Conservation (phyloP, 2,888 invertebrate species). For the Criorhina ranunculi region DNA sequence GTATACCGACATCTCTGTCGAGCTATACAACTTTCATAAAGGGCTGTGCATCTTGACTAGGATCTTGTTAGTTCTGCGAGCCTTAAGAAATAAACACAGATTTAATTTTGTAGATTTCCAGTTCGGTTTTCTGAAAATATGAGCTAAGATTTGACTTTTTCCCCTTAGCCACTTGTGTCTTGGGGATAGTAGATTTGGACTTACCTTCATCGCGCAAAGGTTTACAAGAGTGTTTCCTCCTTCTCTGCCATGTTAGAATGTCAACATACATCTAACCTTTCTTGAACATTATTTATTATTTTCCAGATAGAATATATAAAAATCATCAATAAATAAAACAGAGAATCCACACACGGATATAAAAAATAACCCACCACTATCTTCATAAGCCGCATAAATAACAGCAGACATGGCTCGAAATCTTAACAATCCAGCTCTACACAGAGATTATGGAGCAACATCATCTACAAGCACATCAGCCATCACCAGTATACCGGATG, state of each 20-base stretch:
- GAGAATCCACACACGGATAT: constrained; percentile 14
- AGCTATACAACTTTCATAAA: too few relatives aligned
- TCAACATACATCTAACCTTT: neutral
- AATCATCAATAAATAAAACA: constrained; percentile 4
- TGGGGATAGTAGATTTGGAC: too few relatives aligned
- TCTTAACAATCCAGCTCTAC: constrained; percentile 80
- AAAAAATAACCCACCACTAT: constrained; percentile 21
- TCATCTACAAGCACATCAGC: constrained; percentile 78
- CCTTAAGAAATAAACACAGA: too few relatives aligned
- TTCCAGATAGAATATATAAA: constrained; percentile 3
- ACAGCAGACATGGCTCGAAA: constrained; percentile 78
- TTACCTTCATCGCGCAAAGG: too few relatives aligned
- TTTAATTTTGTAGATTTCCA: too few relatives aligned
- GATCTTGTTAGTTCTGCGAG: too few relatives aligned
- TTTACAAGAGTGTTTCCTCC: neutral
- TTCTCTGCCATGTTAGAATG: neutral
- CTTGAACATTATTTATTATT: neutral
- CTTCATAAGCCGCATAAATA: constrained; percentile 7
- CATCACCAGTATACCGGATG: constrained; percentile 86
- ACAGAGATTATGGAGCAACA: constrained; percentile 83
- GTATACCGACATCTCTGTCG: too few relatives aligned
- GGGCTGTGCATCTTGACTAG: too few relatives aligned
- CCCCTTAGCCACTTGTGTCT: too few relatives aligned
- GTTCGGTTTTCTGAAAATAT: too few relatives aligned
- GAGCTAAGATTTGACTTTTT: too few relatives aligned